Evolutionary conservation across 2,888 invertebrate species (phyloP), one percentile per base, ranked within the genome.

Genomic region (Clepsis dumicolana): DNA sequence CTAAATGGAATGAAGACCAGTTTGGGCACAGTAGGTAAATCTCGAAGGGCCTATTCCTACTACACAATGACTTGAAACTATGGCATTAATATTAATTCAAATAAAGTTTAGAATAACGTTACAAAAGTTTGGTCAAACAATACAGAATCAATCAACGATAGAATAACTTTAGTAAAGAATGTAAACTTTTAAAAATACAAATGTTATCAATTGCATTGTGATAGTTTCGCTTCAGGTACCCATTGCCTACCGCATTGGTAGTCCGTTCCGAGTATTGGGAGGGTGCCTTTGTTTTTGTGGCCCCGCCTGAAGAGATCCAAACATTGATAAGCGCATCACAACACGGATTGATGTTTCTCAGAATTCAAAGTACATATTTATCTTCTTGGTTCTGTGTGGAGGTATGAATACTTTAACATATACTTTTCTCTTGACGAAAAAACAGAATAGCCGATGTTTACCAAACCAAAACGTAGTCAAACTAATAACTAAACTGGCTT

Each of bases 1-100:
- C 90, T 86, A 88, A 91, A 89, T 88, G 87, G 87, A 90, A 89
- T 89, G 87, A 87, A 87, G 86, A 86, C 89, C 87, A 86, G 86
- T 88, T 84, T 80, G 77, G 83, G 80, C 78, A 78, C 50, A 48
- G 65, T 64, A 67, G 60, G 59, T 56, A 70, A 66, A 61, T 67
- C 70, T 67, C 67, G 54, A 41, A 67, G 67, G 63, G 50, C 56
- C 52, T 41, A 57, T 57, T 50, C 57, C 67, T 41, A 66, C 54
- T 67, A 57, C 67, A 52, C 63, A 67, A 63, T 27, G 52, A 21
- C 16, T 38, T 16, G 27, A 38, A 56, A 57, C 62, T 57, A 67
- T 57, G 52, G 61, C 54, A 54, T 44, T 38, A 52, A 27, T 44
- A 16, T 14, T 44, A 24, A 53, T 60, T 21, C 41, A 53, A 60